phyloP scores from a whole-genome alignment of 2,888 invertebrate species.

The Hyppa rectilinea region DNA sequence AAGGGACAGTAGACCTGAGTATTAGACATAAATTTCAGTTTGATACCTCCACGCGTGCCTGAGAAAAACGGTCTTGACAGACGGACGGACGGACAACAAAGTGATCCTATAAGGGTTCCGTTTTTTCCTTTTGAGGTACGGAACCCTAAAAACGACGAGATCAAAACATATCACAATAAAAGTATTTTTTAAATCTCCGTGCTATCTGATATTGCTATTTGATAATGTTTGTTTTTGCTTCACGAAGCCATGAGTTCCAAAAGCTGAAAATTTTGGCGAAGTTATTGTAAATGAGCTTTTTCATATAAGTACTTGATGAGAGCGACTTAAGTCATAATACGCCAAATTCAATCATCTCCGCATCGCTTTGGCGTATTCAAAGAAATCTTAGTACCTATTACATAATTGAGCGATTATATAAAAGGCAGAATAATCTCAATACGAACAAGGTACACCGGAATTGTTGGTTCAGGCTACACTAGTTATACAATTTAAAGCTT shows the following conservation, averaged over 20 bases:
- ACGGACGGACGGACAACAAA: too few relatives aligned
- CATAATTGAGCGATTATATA: slow-evolving; percentile 16
- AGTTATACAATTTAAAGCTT: slow-evolving; percentile 33
- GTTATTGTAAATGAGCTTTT: not conserved
- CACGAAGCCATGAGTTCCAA: not conserved
- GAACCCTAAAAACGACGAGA: not conserved
- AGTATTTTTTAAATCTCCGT: not conserved
- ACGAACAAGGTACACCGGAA: slow-evolving; percentile 5
- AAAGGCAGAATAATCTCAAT: slow-evolving; percentile 7
- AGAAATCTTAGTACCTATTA: not conserved
- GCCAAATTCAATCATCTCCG: slow-evolving; percentile 6
- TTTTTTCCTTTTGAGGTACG: too few relatives aligned
- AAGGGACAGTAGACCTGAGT: too few relatives aligned
- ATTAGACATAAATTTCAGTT: too few relatives aligned
- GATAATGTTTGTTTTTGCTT: not conserved
- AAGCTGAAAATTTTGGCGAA: not conserved
- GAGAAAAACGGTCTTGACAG: too few relatives aligned
- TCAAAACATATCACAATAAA: not conserved
- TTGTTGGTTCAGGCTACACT: slow-evolving; percentile 35
- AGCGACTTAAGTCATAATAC: not conserved
- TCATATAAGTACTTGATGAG: not conserved
- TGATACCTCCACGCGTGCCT: too few relatives aligned
- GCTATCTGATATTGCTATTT: too few relatives aligned
- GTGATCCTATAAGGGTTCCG: too few relatives aligned
- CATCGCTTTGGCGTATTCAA: not conserved